Conservation (phyloP, 2,888 invertebrate species). For the Drosophila putrida region DNA sequence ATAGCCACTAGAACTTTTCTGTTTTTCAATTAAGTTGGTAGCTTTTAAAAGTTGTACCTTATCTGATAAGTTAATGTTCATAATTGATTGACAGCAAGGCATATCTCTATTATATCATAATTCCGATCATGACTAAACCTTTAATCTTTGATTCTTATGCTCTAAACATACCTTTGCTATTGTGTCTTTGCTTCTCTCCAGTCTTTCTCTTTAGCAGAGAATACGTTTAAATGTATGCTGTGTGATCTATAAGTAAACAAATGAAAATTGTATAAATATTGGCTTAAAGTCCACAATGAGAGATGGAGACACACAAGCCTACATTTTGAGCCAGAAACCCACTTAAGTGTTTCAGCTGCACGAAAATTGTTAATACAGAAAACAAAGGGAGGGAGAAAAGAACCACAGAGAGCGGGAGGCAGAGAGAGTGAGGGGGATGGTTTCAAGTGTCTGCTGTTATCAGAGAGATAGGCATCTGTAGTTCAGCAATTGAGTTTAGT, state of each 20-base stretch:
- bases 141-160: constrained; percentile 24
- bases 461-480: constrained; percentile 62
- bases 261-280: constrained; percentile 77
- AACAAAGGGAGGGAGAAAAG: constrained; percentile 2
- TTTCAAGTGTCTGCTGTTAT: constrained; percentile 46
- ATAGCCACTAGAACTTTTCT: background rate
- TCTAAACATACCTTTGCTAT: constrained; percentile 46
- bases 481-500: constrained; percentile 74
- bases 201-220: constrained; percentile 19
- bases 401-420: background rate
- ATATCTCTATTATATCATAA: background rate
- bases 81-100: background rate
- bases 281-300: constrained; percentile 30
- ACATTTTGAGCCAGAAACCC: constrained; percentile 71
- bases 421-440: background rate
- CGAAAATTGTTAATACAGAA: constrained; percentile 31
- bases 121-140: constrained; percentile 27
- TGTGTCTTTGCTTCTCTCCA: constrained; percentile 42
- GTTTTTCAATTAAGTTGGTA: constrained; percentile 4
- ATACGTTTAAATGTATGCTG: constrained; percentile 24
- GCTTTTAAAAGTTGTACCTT: background rate
- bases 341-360: constrained; percentile 64
- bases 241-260: constrained; percentile 70
- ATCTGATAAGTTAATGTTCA: background rate
- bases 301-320: background rate